Base-by-base conservation (phyloP, 2,888 invertebrate species). In the Steromphala cineraria region DNA sequence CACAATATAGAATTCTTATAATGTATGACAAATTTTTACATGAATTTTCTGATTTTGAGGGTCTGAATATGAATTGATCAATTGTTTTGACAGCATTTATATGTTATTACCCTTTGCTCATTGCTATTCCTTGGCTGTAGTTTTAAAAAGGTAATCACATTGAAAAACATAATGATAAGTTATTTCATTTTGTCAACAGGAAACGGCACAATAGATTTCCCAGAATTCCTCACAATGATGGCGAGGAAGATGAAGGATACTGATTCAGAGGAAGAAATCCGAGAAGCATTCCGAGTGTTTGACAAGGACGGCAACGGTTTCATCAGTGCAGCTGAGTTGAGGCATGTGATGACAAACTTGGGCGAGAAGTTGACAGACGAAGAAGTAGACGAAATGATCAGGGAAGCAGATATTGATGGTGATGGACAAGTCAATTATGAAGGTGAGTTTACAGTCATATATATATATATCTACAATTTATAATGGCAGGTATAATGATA, bases 201-300 rank as follows among this genome's bases (percentile, higher is more conserved):
- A 93, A 99, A 99, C 95, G 99, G 99, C 93, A 99, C 99, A 94
- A 99, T 99, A 95, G 99, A 99, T 95, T 99, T 99, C 95, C 99
- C 99, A 92, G 99, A 99, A 95, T 99, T 99, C 95, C 96, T 99
- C 93, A 99, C 99, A 94, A 99, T 99, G 99, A 99, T 99, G 99
- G 99, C 99, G 93, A 96, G 99, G 94, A 99, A 99, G 96, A 99
- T 99, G 99, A 99, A 99, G 95, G 99, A 99, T 95, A 99, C 99
- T 89, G 99, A 99, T 95, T 93, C 98, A 94, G 99, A 99, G 96
- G 99, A 99, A 95, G 99, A 99, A 95, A 99, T 99, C 94, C 79
- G 87, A 79, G 99, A 99, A 95, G 99, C 99, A 92, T 98, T 99
- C 96, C 96, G 98, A 95, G 99, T 94, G 92, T 99, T 99, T 95